Base-by-base conservation (phyloP, 1,140 invertebrate genomes). In the Ericerus pela region DNA sequence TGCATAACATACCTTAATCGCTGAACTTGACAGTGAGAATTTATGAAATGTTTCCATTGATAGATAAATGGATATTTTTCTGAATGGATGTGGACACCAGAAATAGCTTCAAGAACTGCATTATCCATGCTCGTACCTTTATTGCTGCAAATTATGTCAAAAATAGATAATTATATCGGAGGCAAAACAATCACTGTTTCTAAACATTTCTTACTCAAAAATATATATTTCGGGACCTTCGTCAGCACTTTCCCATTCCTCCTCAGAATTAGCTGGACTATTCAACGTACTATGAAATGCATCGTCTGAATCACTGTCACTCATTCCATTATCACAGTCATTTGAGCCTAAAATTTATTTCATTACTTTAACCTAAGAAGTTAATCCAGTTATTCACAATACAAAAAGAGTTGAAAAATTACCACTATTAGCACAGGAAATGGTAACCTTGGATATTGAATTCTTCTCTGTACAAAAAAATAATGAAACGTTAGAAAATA, bases 171-270 rank as follows among this genome's bases (percentile, higher is more conserved):
- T n/a, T n/a, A n/a, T n/a, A n/a, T n/a, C n/a, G n/a, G n/a, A n/a
- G n/a, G n/a, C n/a, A n/a, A n/a, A n/a, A n/a, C n/a, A n/a, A n/a
- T n/a, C n/a, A 47, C 14, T 47, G 8, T 47, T 2, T 47, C 8
- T 24, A 47, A 22, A 5, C 2, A 24, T 24, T 24, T 24, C 37
- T 47, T 47, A 47, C 41, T 47, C 41, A 14, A 2, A 22, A 24
- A 47, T 47, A 24, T 5, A 47, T 47, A 47, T 47, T 47, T 47
- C 41, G 4, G 41, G 41, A 3, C 41, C 41, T 47, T 47, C 41
- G 16, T 47, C 41, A 3, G 41, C 20, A 5, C 22, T 22, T 2
- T 47, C 41, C 41, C 22, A 24, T 24, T 47, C 41, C 22, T 47
- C 41, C 6, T 41, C 37, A 18, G 37, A 41, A 38, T 38, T 18